Evolutionary conservation across 2,888 invertebrate genomes (phyloP).

Genomic region (Hirtodrosophila trivittata): DNA sequence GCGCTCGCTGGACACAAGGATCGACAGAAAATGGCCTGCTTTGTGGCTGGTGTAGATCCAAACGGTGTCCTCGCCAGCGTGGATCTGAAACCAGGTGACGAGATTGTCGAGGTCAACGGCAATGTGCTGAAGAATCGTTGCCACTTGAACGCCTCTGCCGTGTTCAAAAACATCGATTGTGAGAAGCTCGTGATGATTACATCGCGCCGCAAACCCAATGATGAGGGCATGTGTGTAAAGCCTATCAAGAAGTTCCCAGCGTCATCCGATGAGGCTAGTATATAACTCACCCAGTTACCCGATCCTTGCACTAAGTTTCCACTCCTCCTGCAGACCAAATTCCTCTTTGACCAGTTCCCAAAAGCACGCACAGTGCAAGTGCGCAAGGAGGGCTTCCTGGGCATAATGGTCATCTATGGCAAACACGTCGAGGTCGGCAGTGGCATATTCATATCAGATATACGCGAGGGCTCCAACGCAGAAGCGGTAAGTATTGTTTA

Average conservation of each 20-base stretch:
- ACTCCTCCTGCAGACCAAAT: conserved; percentile 81
- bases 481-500: conserved; percentile 91
- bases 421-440: conserved; percentile 95
- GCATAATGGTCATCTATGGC: conserved; percentile 97
- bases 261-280: conserved; percentile 90
- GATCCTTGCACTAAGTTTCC: no score
- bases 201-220: conserved; percentile 80
- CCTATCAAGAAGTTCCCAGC: conserved; percentile 94
- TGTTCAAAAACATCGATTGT: conserved; percentile 95
- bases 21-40: conserved; percentile 97
- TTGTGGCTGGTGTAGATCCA: conserved; percentile 97
- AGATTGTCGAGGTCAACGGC: conserved; percentile 98
- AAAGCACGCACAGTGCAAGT: conserved; percentile 89
- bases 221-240: conserved; percentile 92
- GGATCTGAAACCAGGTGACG: conserved; percentile 95
- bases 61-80: conserved; percentile 91
- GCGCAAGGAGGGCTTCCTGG: conserved; percentile 91
- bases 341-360: conserved; percentile 83
- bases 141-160: conserved; percentile 97
- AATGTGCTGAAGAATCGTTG: conserved; percentile 96
- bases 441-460: conserved; percentile 96
- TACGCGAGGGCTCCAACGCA: conserved; percentile 95
- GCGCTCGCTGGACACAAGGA: conserved; percentile 97
- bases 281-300: no score
- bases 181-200: conserved; percentile 92